Evolutionary conservation across 2,888 invertebrate genomes (phyloP).

Genomic region (Caradrina kadenii): DNA sequence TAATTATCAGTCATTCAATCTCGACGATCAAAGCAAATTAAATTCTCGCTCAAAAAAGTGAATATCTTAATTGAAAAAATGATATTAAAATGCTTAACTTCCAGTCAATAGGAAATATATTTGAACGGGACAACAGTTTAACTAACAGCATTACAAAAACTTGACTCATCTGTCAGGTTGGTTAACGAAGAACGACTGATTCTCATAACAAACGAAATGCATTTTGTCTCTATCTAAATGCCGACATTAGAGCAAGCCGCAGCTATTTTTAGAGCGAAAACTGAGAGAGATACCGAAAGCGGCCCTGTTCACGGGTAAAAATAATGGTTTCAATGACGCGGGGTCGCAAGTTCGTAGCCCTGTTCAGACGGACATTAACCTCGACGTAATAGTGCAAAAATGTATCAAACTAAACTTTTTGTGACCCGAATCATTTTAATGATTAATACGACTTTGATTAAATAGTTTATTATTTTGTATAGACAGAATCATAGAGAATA

Average conservation of each 20-base stretch:
- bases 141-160: conserved; percentile 16
- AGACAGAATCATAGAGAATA: too few relatives aligned
- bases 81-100: neutral
- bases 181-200: conserved; percentile 15
- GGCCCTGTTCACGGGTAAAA: conserved; percentile 62
- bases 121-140: neutral
- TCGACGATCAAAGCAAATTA: neutral
- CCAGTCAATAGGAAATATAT: conserved; percentile 7
- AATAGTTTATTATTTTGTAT: conserved; percentile 12
- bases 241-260: conserved; percentile 11
- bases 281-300: conserved; percentile 48
- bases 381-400: conserved; percentile 68
- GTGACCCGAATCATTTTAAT: conserved; percentile 35
- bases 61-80: neutral
- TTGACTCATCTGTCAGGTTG: conserved; percentile 10
- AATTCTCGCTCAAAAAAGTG: conserved; percentile 1
- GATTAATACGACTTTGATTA: conserved; percentile 41
- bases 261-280: conserved; percentile 39
- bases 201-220: conserved; percentile 17
- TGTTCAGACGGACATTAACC: conserved; percentile 73
- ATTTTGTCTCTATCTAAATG: conserved; percentile 21
- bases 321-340: conserved; percentile 72
- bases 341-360: conserved; percentile 76
- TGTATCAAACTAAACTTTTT: conserved; percentile 41
- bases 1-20: neutral